Evolutionary conservation across 2,797 vertebrate species (phyloP).

Genomic region (Labeo calbasu): DNA sequence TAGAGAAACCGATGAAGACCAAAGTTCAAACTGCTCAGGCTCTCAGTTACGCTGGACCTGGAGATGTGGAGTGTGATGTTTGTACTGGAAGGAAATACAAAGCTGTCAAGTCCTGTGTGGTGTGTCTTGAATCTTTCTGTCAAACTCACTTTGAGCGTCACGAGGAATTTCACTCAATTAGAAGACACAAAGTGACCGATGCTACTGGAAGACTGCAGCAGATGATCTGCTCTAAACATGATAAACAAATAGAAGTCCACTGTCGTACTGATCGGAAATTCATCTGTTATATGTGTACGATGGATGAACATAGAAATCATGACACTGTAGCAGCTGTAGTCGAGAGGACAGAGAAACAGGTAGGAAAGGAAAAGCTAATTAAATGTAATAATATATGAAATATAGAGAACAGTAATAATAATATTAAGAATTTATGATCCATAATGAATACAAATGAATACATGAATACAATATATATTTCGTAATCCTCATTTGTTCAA

Average conservation of each 20-base stretch:
- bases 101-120: not conserved
- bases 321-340: not conserved
- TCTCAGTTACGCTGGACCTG: no score
- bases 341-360: not conserved
- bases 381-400: no score
- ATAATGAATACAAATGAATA: no score
- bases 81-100: no score
- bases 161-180: not conserved
- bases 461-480: no score
- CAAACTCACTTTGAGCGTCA: not conserved
- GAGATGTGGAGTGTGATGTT: no score
- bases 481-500: no score
- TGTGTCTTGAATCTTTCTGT: not conserved
- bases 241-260: not conserved
- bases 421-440: no score
- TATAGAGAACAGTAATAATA: no score
- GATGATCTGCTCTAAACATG: not conserved
- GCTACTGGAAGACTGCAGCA: not conserved
- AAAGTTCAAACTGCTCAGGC: no score
- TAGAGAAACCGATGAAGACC: no score
- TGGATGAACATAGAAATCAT: not conserved
- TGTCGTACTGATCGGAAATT: not conserved
- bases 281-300: not conserved
- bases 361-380: not conserved
- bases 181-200: not conserved